phyloP scores from a whole-genome alignment of 2,113 vertebrate genomes.

The Oreochromis niloticus region DNA sequence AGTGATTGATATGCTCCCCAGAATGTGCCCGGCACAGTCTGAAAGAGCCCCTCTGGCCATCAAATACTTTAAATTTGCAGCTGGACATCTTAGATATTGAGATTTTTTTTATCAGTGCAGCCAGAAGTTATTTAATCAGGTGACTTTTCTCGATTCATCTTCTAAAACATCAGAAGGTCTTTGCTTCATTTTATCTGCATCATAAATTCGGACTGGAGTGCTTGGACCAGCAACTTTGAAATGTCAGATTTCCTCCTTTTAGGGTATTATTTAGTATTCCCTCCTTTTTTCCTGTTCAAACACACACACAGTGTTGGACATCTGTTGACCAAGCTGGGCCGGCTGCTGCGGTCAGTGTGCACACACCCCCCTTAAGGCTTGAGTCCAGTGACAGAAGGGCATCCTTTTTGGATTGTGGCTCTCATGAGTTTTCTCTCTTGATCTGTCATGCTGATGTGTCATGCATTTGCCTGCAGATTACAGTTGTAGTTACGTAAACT shows the following conservation, averaged over 20 bases:
- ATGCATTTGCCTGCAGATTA: constrained; percentile 26
- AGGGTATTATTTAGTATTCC: not conserved
- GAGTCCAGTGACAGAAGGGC: constrained; percentile 19
- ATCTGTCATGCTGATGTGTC: constrained; percentile 6
- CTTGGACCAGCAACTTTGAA: not conserved
- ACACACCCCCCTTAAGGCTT: not conserved
- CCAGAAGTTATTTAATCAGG: not conserved
- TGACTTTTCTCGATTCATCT: not conserved
- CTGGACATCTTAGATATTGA: not conserved
- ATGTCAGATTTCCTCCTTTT: not conserved
- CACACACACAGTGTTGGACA: constrained; percentile 8
- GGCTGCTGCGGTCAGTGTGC: constrained; percentile 16
- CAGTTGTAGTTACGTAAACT: constrained; percentile 44
- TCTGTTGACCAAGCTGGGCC: constrained; percentile 34
- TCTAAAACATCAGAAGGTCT: not conserved
- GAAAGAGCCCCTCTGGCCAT: not conserved
- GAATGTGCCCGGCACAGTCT: not conserved
- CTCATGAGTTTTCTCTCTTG: not conserved
- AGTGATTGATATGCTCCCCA: not conserved
- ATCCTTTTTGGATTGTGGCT: constrained; percentile 26
- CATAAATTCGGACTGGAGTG: not conserved
- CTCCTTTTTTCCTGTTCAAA: not conserved
- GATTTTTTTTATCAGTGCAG: not conserved
- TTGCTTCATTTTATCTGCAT: not conserved
- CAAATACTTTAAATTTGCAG: not conserved